Evolutionary conservation across 2,888 invertebrate genomes (phyloP).

Genomic region (Chymomyza amoena): DNA sequence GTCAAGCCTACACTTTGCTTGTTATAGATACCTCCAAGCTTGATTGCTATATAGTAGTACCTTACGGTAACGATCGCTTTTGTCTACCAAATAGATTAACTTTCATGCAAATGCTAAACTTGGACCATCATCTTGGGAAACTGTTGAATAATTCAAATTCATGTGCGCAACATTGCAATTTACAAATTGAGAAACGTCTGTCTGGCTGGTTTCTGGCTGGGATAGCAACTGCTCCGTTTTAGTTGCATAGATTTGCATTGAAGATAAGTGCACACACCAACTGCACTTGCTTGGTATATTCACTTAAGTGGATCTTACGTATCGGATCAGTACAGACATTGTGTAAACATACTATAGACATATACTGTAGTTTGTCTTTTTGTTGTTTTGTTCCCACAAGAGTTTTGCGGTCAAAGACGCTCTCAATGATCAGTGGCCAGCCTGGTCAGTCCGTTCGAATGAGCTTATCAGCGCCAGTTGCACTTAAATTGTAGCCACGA

Average conservation of each 20-base stretch:
- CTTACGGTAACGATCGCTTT: neutral
- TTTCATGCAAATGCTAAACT: constrained; percentile 23
- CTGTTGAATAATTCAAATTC: constrained; percentile 39
- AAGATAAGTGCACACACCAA: constrained; percentile 9
- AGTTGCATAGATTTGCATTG: constrained; percentile 6
- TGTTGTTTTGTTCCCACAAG: constrained; percentile 19
- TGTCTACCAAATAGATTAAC: neutral
- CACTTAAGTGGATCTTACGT: constrained; percentile 11
- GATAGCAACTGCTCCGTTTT: constrained; percentile 6
- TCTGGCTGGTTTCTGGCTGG: neutral
- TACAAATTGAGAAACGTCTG: constrained; percentile 10
- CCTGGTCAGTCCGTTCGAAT: neutral
- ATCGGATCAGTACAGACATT: neutral
- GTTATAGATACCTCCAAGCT: neutral
- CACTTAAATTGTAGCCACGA: constrained; percentile 73
- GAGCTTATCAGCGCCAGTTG: constrained; percentile 46
- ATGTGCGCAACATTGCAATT: constrained; percentile 40
- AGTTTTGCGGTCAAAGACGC: constrained; percentile 14
- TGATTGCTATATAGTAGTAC: neutral
- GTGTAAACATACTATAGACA: neutral
- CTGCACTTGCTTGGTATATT: constrained; percentile 31
- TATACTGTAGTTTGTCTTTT: constrained; percentile 3
- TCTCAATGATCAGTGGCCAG: neutral
- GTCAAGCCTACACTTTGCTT: neutral
- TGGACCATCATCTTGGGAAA: neutral